Conservation (phyloP, 1,140 invertebrate genomes). For the Cyclargus thomasi region DNA sequence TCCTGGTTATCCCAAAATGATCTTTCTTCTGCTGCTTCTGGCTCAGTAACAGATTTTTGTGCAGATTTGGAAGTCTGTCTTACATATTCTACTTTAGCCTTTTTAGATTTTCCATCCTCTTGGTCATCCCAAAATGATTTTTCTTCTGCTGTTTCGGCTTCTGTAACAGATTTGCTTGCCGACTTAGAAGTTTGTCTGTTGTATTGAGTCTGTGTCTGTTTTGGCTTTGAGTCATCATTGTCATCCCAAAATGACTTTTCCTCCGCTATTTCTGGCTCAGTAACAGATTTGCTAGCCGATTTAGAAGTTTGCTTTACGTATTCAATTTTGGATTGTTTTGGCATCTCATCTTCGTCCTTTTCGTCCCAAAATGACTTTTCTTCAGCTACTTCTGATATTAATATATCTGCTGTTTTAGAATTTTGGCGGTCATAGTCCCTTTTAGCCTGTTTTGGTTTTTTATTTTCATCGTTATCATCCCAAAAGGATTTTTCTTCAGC, state of each 20-base stretch:
- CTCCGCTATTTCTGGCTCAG: constrained; percentile 54
- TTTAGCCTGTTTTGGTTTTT: constrained; percentile 38
- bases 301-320: constrained; percentile 34
- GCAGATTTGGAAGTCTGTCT: constrained; percentile 30
- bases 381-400: constrained; percentile 54
- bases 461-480: constrained; percentile 47
- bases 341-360: constrained; percentile 32
- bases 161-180: constrained; percentile 38
- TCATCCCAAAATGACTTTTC: constrained; percentile 54
- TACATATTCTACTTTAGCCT: constrained; percentile 32
- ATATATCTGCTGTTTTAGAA: constrained; percentile 34
- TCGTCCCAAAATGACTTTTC: constrained; percentile 52
- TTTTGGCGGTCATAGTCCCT: constrained; percentile 37
- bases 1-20: constrained; percentile 35
- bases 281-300: constrained; percentile 42
- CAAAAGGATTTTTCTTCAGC: constrained; percentile 61
- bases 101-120: constrained; percentile 34
- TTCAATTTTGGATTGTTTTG: constrained; percentile 39
- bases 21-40: constrained; percentile 52
- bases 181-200: background rate
- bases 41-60: constrained; percentile 41
- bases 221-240: constrained; percentile 23
- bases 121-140: constrained; percentile 30
- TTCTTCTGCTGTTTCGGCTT: constrained; percentile 51
- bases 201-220: background rate